Base-by-base conservation (phyloP, 2,113 vertebrate genomes). In the Nannobrachium achirus region DNA sequence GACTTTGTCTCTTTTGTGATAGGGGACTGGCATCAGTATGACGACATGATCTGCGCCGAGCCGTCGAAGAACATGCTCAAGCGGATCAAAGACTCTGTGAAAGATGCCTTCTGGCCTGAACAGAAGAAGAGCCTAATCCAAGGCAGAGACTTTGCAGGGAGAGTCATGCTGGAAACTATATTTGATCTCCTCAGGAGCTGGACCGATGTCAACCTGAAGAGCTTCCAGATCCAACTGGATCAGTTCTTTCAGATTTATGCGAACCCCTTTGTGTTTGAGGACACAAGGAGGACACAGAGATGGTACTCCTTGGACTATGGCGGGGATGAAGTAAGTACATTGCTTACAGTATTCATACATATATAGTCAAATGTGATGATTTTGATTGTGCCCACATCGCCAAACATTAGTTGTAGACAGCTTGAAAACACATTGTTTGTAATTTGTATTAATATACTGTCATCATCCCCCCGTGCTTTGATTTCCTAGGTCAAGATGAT, bases 21-120 rank as follows among this genome's bases (percentile, higher is more conserved):
- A 93, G 91, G 89, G 0, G 91, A 93, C 19, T 99, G 97, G 97
- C 97, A 99, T 78, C 97, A 99, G 14, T 99, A 98, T 0, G 97
- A 99, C 11, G 97, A 98, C 56, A 95, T 97, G 0, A 89, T 97
- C 7, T 98, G 95, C 11, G 71, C 1, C 0, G 39, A 15, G 46
- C 66, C 89, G 0, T 14, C 88, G 0, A 13, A 86, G 1, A 0
- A 0, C 0, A 0, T 1, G 0, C 0, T 86, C 0, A 42, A 71
- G 41, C 70, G 56, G 0, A 0, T n/a, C n/a, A n/a, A n/a, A n/a
- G n/a, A n/a, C n/a, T n/a, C n/a, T n/a, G n/a, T 86, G 0, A 76
- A 51, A 8, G 5, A 13, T 0, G 0, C 0, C 0, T 0, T 91
- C 0, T 89, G 82, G 89, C 5, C 75, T 7, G 73, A 89, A 0